Evolutionary conservation across 2,797 vertebrate genomes (phyloP), one percentile per base, ranked within the genome.

Genomic region (Thripadectes ignobilis): DNA sequence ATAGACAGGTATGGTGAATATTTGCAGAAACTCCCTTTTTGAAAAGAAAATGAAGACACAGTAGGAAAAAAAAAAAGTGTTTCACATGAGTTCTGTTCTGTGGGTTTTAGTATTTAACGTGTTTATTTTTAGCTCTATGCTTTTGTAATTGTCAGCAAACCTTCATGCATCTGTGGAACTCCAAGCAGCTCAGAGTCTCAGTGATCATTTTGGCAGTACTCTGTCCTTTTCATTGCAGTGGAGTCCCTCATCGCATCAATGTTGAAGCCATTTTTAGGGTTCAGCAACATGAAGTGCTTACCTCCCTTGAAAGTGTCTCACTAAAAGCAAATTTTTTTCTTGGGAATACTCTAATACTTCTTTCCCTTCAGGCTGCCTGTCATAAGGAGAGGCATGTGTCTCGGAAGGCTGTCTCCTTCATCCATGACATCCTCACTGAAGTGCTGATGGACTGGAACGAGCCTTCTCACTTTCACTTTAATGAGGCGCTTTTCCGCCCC

Each of bases 401-500:
- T 95, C 99, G 99, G 98, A 99, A 99, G 96, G 99, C 99, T 6
- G 99, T 99, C 21, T 99, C 99, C 61, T 99, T 99, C 97, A 99
- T 99, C 97, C 99, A 99, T 4, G 99, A 99, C 4, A 99, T 99
- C 26, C 98, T 99, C 91, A 99, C 99, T 0, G 99, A 99, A 97
- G 99, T 99, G 45, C 98, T 99, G 97, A 98, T 97, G 0, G 98
- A 98, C 98, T 99, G 99, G 99, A 98, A 97, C 0, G 99, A 99
- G 96, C 98, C 98, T 2, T 98, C 99, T 1, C 99, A 99, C 96
- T 99, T 99, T 84, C 99, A 99, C 97, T 99, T 99, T 48, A 99
- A 99, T 1, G 99, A 99, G 97, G 98, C 99, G 0, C 98, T 99
- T 51, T 99, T 99, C 98, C 98, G 99, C 21, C 99, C 99, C 22